Base-by-base conservation (phyloP, 2,797 vertebrate species). In the Lepidocolaptes lacrymiger region DNA sequence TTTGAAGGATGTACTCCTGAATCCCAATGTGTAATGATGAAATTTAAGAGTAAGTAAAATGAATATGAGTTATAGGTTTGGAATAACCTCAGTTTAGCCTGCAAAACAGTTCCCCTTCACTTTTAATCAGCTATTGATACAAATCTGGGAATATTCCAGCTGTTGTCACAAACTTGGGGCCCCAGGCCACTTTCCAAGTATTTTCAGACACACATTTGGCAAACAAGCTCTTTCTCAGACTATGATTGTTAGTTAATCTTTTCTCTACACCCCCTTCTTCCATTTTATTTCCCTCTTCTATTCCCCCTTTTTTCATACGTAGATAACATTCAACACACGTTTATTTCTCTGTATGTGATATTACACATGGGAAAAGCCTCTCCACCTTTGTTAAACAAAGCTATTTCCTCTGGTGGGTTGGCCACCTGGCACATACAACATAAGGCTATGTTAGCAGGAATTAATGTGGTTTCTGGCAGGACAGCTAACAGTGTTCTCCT, bases 361-460 rank as follows among this genome's bases (percentile, higher is more conserved):
- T 48, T 78, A 78, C 36, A 89, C 58, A 86, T 91, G 14, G 36
- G 68, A 13, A 55, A 81, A 88, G 78, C 46, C 54, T 83, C 85
- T 71, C 91, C 95, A 77, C 94, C 86, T 89, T 95, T 8, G 61
- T 85, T 95, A 91, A 92, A 84, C 87, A 94, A 62, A 88, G 48
- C 52, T 43, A 30, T 86, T 96, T 94, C 59, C 59, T 86, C 56
- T 46, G 52, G 75, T 76, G 88, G 69, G 23, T 32, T 90, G 54
- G 63, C 83, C 96, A 87, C 71, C 77, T 79, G 71, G 68, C 92
- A 86, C 59, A 64, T 32, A 55, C 54, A 83, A 85, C 20, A 44
- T 75, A 71, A 92, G 85, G 37, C 67, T 26, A 21, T 34, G 86
- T 85, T 86, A 73, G 43, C 69, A 84, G 75, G 84, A 94, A 37